phyloP scores from a whole-genome alignment of 1,140 invertebrate species.

The Achatina immaculata region DNA sequence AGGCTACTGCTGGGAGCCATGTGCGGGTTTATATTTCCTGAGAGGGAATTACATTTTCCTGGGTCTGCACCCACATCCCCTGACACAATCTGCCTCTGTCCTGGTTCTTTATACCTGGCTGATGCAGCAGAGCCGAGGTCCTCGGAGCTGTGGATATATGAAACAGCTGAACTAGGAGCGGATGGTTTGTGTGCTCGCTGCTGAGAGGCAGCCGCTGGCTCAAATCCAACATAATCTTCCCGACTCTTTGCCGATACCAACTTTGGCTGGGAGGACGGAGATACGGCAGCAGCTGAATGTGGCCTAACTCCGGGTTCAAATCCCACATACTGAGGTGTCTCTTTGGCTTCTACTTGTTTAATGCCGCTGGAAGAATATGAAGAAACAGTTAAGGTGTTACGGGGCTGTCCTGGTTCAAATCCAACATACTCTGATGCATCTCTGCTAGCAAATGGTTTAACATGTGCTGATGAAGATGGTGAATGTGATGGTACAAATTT shows the following conservation, averaged over 20 bases:
- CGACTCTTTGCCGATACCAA: not conserved
- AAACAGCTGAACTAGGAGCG: not conserved
- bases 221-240: not conserved
- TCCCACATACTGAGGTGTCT: not conserved
- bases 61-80: not conserved
- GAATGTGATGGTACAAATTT: not conserved
- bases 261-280: not conserved
- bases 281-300: not conserved
- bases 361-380: not conserved
- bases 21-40: not conserved
- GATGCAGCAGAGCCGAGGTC: not conserved
- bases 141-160: not conserved
- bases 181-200: not conserved
- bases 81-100: not conserved
- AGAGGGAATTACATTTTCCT: not conserved
- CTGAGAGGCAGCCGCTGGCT: not conserved
- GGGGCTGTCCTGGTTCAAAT: not conserved
- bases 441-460: not conserved
- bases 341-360: not conserved
- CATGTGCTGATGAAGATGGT: not conserved
- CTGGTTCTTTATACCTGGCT: not conserved
- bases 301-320: constrained; percentile 3
- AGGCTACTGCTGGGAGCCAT: not conserved
- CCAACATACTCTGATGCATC: constrained; percentile 19
- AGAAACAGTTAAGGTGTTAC: not conserved